A percentile compares a stretch with the other conserved stretches of the same genome.
These are phyloP conservation scores for Drosophila punjabiensis DNA, from an alignment of 1,140 invertebrate genomes.

Conservation along the genomic window DNA sequence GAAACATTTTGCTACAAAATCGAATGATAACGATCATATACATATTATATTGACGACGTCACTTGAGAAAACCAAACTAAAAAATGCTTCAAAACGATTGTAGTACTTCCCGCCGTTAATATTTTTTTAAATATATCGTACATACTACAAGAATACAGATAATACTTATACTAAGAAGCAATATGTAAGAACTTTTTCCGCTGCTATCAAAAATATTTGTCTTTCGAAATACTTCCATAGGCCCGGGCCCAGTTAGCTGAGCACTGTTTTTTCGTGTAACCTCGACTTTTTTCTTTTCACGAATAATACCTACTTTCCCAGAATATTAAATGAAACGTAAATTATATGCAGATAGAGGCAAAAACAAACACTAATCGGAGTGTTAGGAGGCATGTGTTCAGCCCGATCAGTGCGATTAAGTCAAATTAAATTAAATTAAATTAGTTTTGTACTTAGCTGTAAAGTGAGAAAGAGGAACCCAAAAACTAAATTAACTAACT, in stretches of 20 bases:
- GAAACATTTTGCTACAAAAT: slow-evolving; percentile 76
- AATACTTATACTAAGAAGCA: slow-evolving; percentile 51
- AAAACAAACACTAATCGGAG: slow-evolving; percentile 7
- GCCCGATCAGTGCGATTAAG: slow-evolving; percentile 46
- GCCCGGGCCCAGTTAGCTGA: slow-evolving; percentile 37
- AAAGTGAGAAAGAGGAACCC: slow-evolving; percentile 9
- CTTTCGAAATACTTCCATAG: slow-evolving; percentile 72
- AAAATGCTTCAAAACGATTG: slow-evolving; percentile 77
- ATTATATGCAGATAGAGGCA: slow-evolving; percentile 4
- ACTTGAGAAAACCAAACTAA: slow-evolving; percentile 52
- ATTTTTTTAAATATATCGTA: slow-evolving; percentile 74
- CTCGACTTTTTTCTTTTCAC: slow-evolving; percentile 23
- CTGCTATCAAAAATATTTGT: slow-evolving; percentile 66
- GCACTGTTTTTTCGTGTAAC: slow-evolving; percentile 9
- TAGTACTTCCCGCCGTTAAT: slow-evolving; percentile 82
- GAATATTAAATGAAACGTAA: slow-evolving; percentile 10
- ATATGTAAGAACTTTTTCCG: slow-evolving; percentile 33
- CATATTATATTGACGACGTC: slow-evolving; percentile 38
- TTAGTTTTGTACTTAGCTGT: slow-evolving; percentile 58
- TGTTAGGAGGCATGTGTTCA: slow-evolving; percentile 27
- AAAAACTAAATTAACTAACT: slow-evolving; percentile 38
- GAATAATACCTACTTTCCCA: slow-evolving; percentile 14
- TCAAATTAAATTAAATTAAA: slow-evolving; percentile 52
- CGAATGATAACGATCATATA: slow-evolving; percentile 70
- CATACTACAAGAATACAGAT: slow-evolving; percentile 51